phyloP scores from a whole-genome alignment of 1,140 invertebrate genomes.

The Carposina sasakii region DNA sequence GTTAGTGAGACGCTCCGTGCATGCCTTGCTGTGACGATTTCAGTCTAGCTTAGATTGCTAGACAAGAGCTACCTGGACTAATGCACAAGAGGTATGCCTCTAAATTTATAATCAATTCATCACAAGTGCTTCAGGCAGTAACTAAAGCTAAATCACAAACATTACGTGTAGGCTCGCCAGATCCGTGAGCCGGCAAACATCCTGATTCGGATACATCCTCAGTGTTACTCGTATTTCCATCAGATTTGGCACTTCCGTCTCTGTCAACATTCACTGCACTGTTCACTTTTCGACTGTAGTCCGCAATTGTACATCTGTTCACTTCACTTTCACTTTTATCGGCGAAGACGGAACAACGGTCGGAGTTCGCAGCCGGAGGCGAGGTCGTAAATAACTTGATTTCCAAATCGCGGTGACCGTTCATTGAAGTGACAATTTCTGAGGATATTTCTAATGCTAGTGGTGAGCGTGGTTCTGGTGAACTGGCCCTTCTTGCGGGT shows the following conservation, averaged over 20 bases:
- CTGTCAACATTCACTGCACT: constrained; percentile 58
- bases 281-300: constrained; percentile 50
- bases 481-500: constrained; percentile 67
- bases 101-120: constrained; percentile 44
- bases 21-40: constrained; percentile 62
- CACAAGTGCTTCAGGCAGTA: constrained; percentile 58
- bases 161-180: constrained; percentile 47
- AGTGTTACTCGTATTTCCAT: constrained; percentile 49
- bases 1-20: constrained; percentile 56
- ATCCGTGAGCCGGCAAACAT: constrained; percentile 38
- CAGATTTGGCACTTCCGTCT: constrained; percentile 43
- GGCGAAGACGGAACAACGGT: constrained; percentile 60
- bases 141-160: constrained; percentile 71
- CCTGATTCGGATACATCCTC: constrained; percentile 46
- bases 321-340: constrained; percentile 66
- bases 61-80: constrained; percentile 48
- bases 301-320: constrained; percentile 52
- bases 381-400: constrained; percentile 82
- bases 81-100: constrained; percentile 39
- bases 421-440: constrained; percentile 83
- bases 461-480: constrained; percentile 52
- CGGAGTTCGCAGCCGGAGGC: constrained; percentile 57
- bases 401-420: constrained; percentile 84
- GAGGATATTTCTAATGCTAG: constrained; percentile 80
- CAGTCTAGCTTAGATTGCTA: constrained; percentile 68